These are phyloP conservation scores for Pipa parva DNA, from an alignment of 2,113 vertebrate species.

Conservation along the genomic window DNA sequence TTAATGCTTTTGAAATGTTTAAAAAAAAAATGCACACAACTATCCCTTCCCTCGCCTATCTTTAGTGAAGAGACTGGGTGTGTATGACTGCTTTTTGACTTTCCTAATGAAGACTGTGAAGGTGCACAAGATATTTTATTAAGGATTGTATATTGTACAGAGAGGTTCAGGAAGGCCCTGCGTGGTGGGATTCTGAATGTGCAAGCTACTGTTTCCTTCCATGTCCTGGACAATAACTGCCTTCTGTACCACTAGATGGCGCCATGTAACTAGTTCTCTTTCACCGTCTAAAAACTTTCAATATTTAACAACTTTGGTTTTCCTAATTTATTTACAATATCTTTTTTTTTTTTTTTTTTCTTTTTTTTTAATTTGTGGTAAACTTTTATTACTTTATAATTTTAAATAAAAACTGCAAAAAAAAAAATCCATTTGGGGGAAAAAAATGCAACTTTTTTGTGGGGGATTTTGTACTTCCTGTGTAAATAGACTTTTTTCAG, in stretches of 20 bases:
- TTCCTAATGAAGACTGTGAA: slow-evolving; percentile 38
- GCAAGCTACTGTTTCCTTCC: slow-evolving; percentile 48
- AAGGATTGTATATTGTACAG: slow-evolving; percentile 49
- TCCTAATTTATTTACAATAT: slow-evolving; percentile 66
- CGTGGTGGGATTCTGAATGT: slow-evolving; percentile 43
- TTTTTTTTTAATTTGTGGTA: slow-evolving; percentile 75
- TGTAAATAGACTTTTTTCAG: slow-evolving; percentile 83
- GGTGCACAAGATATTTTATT: slow-evolving; percentile 28
- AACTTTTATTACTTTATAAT: slow-evolving; percentile 83
- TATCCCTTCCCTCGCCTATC: neutral
- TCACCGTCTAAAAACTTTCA: slow-evolving; percentile 63
- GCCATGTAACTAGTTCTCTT: slow-evolving; percentile 32
- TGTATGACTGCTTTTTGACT: slow-evolving; percentile 27
- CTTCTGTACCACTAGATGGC: slow-evolving; percentile 32
- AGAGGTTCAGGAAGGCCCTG: slow-evolving; percentile 46
- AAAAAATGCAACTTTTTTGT: slow-evolving; percentile 67
- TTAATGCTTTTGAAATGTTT: slow-evolving; percentile 22
- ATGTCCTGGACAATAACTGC: slow-evolving; percentile 26
- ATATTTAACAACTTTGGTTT: slow-evolving; percentile 56
- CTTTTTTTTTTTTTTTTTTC: slow-evolving; percentile 67
- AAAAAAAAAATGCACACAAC: slow-evolving; percentile 7
- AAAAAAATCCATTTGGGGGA: slow-evolving; percentile 52
- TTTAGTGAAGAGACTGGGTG: slow-evolving; percentile 1
- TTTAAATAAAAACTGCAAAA: slow-evolving; percentile 75
- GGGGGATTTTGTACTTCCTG: slow-evolving; percentile 82